These are phyloP conservation scores for Alfaro cultratus DNA, from an alignment of 2,797 vertebrate genomes.

Conservation along the genomic window DNA sequence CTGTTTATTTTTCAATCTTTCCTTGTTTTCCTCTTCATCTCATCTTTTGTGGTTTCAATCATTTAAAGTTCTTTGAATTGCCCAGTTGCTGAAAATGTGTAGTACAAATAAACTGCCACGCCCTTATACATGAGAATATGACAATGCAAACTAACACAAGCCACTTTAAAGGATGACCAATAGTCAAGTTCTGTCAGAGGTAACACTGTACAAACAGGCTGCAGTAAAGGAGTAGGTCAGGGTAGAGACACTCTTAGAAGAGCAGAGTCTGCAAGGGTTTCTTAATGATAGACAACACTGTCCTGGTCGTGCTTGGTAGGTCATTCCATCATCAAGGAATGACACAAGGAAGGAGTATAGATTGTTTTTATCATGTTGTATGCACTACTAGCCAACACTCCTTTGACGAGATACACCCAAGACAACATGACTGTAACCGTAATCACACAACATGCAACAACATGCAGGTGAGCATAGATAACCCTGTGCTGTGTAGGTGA, in stretches of 20 bases:
- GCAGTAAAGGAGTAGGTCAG: no score
- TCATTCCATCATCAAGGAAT: background rate
- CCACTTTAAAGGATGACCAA: background rate
- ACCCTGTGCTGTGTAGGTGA: slow-evolving; percentile 67
- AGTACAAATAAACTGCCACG: background rate
- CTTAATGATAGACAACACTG: background rate
- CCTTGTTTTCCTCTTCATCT: background rate
- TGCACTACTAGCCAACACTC: no score
- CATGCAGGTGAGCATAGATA: slow-evolving; percentile 65
- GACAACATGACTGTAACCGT: slow-evolving; percentile 77
- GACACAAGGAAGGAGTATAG: no score
- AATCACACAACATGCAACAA: slow-evolving; percentile 45
- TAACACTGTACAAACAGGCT: background rate
- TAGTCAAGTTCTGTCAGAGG: background rate
- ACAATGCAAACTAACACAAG: background rate
- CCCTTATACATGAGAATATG: background rate
- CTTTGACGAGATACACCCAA: background rate
- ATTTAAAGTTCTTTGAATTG: background rate
- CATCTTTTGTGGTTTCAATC: background rate
- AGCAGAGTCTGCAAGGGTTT: background rate
- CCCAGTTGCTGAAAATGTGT: background rate
- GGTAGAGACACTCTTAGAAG: no score
- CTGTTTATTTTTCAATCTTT: background rate
- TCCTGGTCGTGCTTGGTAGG: background rate
- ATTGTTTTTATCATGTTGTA: background rate